These are phyloP conservation scores for Microhierax caerulescens DNA, from an alignment of 2,797 vertebrate species.

Conservation along the genomic window DNA sequence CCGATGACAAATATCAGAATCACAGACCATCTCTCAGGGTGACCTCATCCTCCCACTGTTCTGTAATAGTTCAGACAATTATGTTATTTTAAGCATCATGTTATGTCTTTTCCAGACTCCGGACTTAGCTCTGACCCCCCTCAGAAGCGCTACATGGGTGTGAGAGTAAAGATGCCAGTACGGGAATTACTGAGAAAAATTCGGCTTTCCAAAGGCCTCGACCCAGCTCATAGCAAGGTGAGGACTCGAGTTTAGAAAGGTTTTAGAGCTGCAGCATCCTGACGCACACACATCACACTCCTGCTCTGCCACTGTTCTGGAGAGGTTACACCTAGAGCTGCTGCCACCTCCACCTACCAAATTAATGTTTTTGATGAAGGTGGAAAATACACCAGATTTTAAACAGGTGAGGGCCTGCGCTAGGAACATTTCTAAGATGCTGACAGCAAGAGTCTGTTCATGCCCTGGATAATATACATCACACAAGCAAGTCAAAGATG, in stretches of 20 bases:
- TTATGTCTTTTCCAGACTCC: slow-evolving; percentile 63
- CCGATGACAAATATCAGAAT: rapidly evolving
- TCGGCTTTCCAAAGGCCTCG: slow-evolving; percentile 76
- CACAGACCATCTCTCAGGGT: background rate
- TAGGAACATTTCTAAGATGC: background rate
- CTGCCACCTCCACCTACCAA: background rate
- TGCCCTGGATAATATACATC: too few relatives aligned
- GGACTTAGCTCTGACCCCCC: slow-evolving; percentile 5
- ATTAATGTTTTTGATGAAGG: background rate
- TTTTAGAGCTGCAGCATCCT: background rate
- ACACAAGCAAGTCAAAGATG: background rate
- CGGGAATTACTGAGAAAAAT: slow-evolving; percentile 82
- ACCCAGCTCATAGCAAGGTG: slow-evolving; percentile 74
- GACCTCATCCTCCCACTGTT: background rate
- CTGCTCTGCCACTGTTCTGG: background rate
- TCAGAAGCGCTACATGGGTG: slow-evolving; percentile 84
- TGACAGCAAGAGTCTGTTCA: background rate
- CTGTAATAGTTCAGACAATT: background rate
- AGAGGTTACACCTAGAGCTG: background rate
- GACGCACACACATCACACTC: rapidly evolving
- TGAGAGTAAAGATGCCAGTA: slow-evolving; percentile 87
- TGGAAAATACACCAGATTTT: background rate
- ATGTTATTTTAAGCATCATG: background rate
- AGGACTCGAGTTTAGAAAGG: background rate
- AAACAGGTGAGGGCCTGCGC: background rate